Evolutionary conservation across 2,113 vertebrate genomes (phyloP), one percentile per base, ranked within the genome.

Genomic region (Callaeas wilsoni): DNA sequence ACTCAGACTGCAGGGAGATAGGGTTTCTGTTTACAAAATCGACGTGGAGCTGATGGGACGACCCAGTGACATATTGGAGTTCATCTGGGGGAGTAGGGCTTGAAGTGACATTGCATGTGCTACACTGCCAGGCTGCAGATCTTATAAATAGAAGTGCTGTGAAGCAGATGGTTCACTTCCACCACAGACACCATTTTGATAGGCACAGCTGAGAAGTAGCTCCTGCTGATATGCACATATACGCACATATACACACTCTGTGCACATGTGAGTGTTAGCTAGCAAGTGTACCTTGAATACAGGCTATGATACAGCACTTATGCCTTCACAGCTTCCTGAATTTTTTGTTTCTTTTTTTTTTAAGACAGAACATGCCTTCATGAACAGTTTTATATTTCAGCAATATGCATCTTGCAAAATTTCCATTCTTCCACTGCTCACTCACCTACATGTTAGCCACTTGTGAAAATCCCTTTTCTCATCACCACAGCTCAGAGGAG

Each of bases 21-120:
- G 64, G 26, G 42, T 97, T 97, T 97, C 95, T 96, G 88, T 97
- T 97, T 96, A 96, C 93, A 94, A 76, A 92, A 81, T 64, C 85
- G 96, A 74, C 4, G 52, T 85, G 94, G 93, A 93, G 87, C 83
- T 94, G 91, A 85, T 90, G 90, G 90, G 89, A 75, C 25, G 42
- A 92, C 95, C 94, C 93, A 94, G 96, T 96, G 94, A 93, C 94
- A 96, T 90, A 96, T 89, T 94, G 74, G 68, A 89, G 88, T 92
- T 95, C 84, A 89, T 96, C 70, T 86, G 76, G 39, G 82, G 91
- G 84, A 95, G 82, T 32, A 94, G 78, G 71, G 53, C 65, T 87
- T 64, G 93, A 84, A 93, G 50, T 87, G 81, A 78, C 82, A 94
- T 47, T 93, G 62, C 59, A 74, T 88, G 84, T 96, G 93, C 86